Conservation (phyloP, 2,888 invertebrate species). For the Sericinus montela region DNA sequence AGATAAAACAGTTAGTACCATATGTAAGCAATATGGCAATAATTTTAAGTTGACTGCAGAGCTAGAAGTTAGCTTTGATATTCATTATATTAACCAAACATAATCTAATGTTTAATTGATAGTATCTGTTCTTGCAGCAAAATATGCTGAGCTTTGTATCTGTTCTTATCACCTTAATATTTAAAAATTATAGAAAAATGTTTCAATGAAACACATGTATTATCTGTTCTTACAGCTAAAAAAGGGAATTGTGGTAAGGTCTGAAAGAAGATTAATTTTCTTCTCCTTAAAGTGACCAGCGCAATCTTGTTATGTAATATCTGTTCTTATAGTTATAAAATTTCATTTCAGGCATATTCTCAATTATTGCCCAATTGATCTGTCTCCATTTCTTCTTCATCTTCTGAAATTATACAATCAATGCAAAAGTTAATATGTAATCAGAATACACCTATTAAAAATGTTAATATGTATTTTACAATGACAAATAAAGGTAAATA, state of each 20-base stretch:
- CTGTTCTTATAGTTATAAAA: constrained; percentile 39
- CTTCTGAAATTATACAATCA: constrained; percentile 62
- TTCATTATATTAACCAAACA: constrained; percentile 1
- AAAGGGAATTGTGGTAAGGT: not conserved
- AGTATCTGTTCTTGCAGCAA: constrained; percentile 24
- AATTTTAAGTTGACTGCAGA: no score
- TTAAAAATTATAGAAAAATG: constrained; percentile 6
- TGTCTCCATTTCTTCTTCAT: constrained; percentile 70
- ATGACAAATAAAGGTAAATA: no score
- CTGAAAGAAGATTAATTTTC: not conserved
- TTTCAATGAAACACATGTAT: constrained; percentile 24
- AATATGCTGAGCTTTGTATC: constrained; percentile 37
- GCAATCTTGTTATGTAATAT: constrained; percentile 22
- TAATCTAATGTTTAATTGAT: constrained; percentile 29
- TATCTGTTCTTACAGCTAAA: constrained; percentile 36
- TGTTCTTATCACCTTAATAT: constrained; percentile 54
- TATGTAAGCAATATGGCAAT: no score
- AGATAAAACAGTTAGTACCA: no score
- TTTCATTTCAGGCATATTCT: constrained; percentile 25
- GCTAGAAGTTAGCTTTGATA: no score
- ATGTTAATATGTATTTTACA: no score
- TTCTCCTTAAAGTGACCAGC: constrained; percentile 5
- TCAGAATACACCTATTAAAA: not conserved
- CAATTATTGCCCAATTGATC: constrained; percentile 53
- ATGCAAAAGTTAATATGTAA: constrained; percentile 25